Evolutionary conservation across 2,888 invertebrate species (phyloP).

Genomic region (Tolmerus cingulatus): DNA sequence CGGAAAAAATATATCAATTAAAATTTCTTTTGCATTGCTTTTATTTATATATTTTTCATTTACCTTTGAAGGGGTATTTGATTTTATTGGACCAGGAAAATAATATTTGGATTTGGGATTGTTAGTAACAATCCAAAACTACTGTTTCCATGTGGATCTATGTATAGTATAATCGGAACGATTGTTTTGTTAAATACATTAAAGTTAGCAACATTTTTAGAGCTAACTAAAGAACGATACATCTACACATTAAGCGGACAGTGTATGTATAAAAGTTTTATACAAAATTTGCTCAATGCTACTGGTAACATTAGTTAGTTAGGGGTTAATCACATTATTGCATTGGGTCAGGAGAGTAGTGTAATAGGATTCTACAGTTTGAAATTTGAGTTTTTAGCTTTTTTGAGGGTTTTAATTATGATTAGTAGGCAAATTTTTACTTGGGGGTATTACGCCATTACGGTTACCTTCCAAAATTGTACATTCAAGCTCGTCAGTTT

Average conservation of each 20-base stretch:
- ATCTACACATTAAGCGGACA: background rate
- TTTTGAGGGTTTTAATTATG: background rate
- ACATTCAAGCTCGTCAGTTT: conserved; percentile 68
- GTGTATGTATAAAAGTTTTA: background rate
- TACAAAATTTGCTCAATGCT: conserved; percentile 3
- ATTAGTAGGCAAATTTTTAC: background rate
- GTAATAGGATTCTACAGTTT: background rate
- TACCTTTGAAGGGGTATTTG: background rate
- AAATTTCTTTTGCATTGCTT: background rate
- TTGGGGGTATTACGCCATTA: background rate
- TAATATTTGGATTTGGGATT: background rate
- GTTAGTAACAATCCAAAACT: background rate
- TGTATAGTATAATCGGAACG: background rate
- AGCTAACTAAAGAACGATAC: background rate
- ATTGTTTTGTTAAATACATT: background rate
- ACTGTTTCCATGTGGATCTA: background rate
- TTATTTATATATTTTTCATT: background rate
- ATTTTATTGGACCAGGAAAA: background rate
- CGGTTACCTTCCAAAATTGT: conserved; percentile 60
- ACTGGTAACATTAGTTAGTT: conserved; percentile 22
- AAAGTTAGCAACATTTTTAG: background rate
- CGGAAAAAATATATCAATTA: background rate
- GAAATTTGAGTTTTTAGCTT: background rate
- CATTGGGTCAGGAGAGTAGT: background rate
- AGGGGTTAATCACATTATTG: background rate